Evolutionary conservation across 2,888 invertebrate genomes (phyloP).

Genomic region (Geotrupes spiniger): DNA sequence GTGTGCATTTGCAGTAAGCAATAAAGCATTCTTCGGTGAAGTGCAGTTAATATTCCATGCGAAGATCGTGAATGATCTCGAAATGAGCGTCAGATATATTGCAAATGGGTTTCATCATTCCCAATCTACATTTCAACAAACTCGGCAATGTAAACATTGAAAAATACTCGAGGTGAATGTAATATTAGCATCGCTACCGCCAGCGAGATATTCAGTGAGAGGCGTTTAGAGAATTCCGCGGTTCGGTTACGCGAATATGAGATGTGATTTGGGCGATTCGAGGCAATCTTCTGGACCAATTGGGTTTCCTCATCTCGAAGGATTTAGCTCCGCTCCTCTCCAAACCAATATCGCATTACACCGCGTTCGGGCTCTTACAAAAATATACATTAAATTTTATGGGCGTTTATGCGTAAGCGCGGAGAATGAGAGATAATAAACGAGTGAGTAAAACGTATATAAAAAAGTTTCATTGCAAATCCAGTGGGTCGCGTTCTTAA

Average conservation of each 20-base stretch:
- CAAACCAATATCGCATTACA: conserved; percentile 47
- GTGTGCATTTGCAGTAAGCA: no score
- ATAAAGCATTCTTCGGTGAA: neutral
- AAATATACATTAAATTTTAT: conserved; percentile 50
- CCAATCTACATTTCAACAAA: conserved; percentile 46
- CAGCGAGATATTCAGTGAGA: neutral
- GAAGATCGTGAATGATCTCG: neutral
- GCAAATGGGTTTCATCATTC: conserved; percentile 47
- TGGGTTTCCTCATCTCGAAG: conserved; percentile 43
- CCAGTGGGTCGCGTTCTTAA: conserved; percentile 40
- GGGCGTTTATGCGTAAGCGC: conserved; percentile 39
- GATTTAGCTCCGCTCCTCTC: conserved; percentile 33
- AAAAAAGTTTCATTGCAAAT: conserved; percentile 47
- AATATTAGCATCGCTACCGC: conserved; percentile 38
- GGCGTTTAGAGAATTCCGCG: conserved; percentile 29
- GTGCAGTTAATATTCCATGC: conserved; percentile 1
- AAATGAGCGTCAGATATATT: conserved; percentile 35
- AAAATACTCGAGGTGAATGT: conserved; percentile 49
- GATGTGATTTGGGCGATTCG: conserved; percentile 45
- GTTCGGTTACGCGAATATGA: conserved; percentile 39
- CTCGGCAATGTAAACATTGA: conserved; percentile 50
- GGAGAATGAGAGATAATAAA: conserved; percentile 43
- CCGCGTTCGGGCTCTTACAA: conserved; percentile 43
- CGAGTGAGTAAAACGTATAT: conserved; percentile 45
- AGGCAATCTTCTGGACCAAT: conserved; percentile 45